These are phyloP conservation scores for Diloba caeruleocephala DNA, from an alignment of 2,888 invertebrate species.

Conservation along the genomic window DNA sequence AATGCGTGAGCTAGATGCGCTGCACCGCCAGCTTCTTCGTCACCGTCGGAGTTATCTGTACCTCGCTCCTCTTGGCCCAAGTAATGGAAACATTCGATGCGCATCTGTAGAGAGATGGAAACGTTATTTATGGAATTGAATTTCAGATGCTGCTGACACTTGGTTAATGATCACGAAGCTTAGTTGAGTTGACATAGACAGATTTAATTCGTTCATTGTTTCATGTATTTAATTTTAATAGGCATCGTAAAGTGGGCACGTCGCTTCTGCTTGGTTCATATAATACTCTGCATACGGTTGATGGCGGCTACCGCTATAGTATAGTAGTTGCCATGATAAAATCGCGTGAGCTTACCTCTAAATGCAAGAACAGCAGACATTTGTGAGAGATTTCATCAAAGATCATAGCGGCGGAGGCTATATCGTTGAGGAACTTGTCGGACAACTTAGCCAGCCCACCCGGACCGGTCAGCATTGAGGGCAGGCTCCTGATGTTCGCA, in stretches of 20 bases:
- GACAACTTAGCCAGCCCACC: conserved; percentile 75
- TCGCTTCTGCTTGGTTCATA: too few relatives aligned
- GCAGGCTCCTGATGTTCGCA: conserved; percentile 69
- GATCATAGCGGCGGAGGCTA: conserved; percentile 91
- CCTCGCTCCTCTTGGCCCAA: conserved; percentile 90
- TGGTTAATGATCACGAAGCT: too few relatives aligned
- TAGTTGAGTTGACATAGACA: too few relatives aligned
- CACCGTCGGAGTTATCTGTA: conserved; percentile 90
- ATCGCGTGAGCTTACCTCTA: conserved; percentile 96
- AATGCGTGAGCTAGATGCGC: conserved; percentile 73
- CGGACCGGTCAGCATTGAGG: conserved; percentile 61
- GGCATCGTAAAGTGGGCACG: too few relatives aligned
- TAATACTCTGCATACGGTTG: too few relatives aligned
- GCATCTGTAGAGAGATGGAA: conserved; percentile 87
- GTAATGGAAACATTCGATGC: conserved; percentile 99
- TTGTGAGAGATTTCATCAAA: conserved; percentile 97
- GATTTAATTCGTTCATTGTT: too few relatives aligned
- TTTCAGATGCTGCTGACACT: too few relatives aligned
- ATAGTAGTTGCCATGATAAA: too few relatives aligned
- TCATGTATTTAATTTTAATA: too few relatives aligned
- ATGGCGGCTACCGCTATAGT: too few relatives aligned
- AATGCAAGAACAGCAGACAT: conserved; percentile 96
- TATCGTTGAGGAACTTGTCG: conserved; percentile 90
- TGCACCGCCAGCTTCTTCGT: conserved; percentile 70
- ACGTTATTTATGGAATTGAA: too few relatives aligned